Conservation (phyloP, 2,888 invertebrate species). For the Caenorhabditis auriculariae region DNA sequence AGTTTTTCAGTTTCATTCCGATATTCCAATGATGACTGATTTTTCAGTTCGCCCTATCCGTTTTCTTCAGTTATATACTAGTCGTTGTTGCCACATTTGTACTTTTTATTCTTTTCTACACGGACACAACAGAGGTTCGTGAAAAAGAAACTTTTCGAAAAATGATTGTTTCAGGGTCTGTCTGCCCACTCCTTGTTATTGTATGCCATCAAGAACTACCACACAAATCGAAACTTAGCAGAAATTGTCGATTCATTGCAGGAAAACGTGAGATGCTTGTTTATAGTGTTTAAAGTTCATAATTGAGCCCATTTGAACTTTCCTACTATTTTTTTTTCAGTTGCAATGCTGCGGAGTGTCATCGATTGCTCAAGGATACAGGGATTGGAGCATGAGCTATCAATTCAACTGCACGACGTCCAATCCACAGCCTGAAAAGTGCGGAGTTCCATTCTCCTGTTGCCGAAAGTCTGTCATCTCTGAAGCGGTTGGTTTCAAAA, state of each 20-base stretch:
- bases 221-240: slow-evolving; percentile 59
- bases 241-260: slow-evolving; percentile 62
- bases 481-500: slow-evolving; percentile 46
- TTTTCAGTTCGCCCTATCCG: slow-evolving; percentile 59
- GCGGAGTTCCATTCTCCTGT: slow-evolving; percentile 67
- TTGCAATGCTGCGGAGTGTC: slow-evolving; percentile 66
- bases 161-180: slow-evolving; percentile 33
- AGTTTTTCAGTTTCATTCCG: too few relatives aligned
- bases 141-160: slow-evolving; percentile 5
- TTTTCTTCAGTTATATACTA: slow-evolving; percentile 58
- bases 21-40: too few relatives aligned
- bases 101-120: slow-evolving; percentile 61
- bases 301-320: not conserved
- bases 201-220: slow-evolving; percentile 57
- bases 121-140: slow-evolving; percentile 51
- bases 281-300: too few relatives aligned
- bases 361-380: slow-evolving; percentile 63
- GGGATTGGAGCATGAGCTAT: slow-evolving; percentile 65
- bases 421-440: slow-evolving; percentile 64
- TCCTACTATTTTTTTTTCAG: slow-evolving; percentile 51
- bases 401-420: slow-evolving; percentile 65
- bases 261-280: slow-evolving; percentile 59
- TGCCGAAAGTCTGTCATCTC: slow-evolving; percentile 61
- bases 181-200: slow-evolving; percentile 58
- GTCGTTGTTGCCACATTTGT: slow-evolving; percentile 57